A percentile compares a stretch with the other conserved stretches of the same genome.
These are phyloP conservation scores for Noctua comes DNA, from an alignment of 2,888 invertebrate genomes.

Conservation along the genomic window DNA sequence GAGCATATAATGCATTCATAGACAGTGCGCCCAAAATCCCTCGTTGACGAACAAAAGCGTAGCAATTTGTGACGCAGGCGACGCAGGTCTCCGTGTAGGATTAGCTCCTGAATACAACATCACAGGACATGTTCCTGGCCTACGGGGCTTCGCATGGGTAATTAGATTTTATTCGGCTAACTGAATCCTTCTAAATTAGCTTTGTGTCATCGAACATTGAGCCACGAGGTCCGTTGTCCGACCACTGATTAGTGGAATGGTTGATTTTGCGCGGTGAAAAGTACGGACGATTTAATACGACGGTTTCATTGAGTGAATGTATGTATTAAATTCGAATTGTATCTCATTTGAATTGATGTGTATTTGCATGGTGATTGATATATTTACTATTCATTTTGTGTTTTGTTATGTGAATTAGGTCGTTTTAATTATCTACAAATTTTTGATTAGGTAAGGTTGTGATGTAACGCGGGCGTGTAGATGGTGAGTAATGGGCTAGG, in stretches of 20 bases:
- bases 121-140: slow-evolving; percentile 61
- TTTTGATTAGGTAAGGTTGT: neutral
- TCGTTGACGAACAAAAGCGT: slow-evolving; percentile 76
- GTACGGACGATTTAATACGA: slow-evolving; percentile 33
- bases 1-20: slow-evolving; percentile 75
- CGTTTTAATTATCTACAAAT: neutral
- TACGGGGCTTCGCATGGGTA: slow-evolving; percentile 62
- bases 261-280: slow-evolving; percentile 34
- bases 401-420: slow-evolving; percentile 1
- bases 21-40: slow-evolving; percentile 75
- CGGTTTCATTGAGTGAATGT: slow-evolving; percentile 6
- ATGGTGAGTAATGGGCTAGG: no score
- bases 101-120: slow-evolving; percentile 80
- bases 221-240: slow-evolving; percentile 23
- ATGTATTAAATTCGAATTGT: slow-evolving; percentile 13
- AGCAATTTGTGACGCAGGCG: slow-evolving; percentile 72
- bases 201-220: slow-evolving; percentile 58
- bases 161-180: slow-evolving; percentile 72
- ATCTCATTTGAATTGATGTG: slow-evolving; percentile 24
- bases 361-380: slow-evolving; percentile 27
- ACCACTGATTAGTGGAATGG: slow-evolving; percentile 47
- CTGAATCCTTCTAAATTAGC: slow-evolving; percentile 70
- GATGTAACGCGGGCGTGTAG: no score
- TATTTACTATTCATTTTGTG: slow-evolving; percentile 14
- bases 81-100: slow-evolving; percentile 66